Base-by-base conservation (phyloP, 2,113 vertebrate species). In the Seriola rivoliana region DNA sequence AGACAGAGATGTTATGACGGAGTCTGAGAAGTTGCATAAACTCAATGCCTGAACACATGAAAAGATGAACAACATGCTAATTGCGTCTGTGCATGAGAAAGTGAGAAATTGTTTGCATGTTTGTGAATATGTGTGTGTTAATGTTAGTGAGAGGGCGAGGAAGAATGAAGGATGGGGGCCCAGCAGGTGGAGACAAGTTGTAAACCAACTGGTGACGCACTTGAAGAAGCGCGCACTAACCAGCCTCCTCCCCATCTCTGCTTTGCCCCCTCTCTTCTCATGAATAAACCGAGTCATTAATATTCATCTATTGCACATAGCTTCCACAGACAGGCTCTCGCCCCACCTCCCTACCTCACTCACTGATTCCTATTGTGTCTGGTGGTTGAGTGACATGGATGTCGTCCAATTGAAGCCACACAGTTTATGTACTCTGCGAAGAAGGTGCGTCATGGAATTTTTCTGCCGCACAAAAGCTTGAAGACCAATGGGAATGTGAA, bases 381-480 rank as follows among this genome's bases (percentile, higher is more conserved):
- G n/a, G 42, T 13, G 29, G 48, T 48, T 92, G 86, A 91, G 55
- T 88, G 90, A 85, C 80, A 70, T 21, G 63, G 72, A 81, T 3
- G 3, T 8, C 4, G 8, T 82, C 87, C 91, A 89, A 81, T 92
- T 64, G 32, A 78, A 78, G 78, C 88, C 83, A 92, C 85, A 38
- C 69, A 48, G 36, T 78, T 76, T 69, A 21, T 78, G 78, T 75
- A 16, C 38, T 84, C 71, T n/a, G 58, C 10, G 8, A 75, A 71
- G 63, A 86, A 82, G 54, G 70, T 93, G 91, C 92, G 92, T 94
- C 91, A 93, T 65, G 50, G 89, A 86, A 21, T 86, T 73, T 80
- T 88, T 84, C 75, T 89, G 75, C 78, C 76, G 54, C 81, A 88
- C 85, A 91, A 70, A 92, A 81, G 75, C 81, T 72, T 40, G 50